Conservation (phyloP, 2,888 invertebrate species). For the Rhogogaster chlorosoma region DNA sequence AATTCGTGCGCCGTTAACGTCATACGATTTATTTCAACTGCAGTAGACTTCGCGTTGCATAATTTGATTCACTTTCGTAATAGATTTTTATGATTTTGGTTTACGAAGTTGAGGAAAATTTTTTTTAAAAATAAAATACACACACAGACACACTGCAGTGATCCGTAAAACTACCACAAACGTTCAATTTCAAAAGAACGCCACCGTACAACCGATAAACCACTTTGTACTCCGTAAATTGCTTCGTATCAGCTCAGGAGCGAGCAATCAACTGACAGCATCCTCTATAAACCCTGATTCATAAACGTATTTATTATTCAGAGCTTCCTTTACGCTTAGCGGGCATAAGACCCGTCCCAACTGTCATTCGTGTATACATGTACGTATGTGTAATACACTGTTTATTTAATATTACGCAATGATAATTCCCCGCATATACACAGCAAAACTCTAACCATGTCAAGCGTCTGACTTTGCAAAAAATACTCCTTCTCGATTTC, state of each 20-base stretch:
- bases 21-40: not conserved
- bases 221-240: conserved; percentile 30
- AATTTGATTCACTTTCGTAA: not conserved
- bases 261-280: conserved; percentile 65
- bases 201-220: not conserved
- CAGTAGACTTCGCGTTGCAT: not conserved
- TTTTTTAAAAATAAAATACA: not conserved
- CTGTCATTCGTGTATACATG: not conserved
- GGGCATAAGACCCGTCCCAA: conserved; percentile 43
- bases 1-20: conserved; percentile 7
- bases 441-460: not conserved
- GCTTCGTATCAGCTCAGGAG: conserved; percentile 51
- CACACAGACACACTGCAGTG: not conserved
- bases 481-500: not conserved
- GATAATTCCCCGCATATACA: not conserved
- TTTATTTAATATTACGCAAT: conserved; percentile 28
- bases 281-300: conserved; percentile 63
- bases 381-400: not conserved
- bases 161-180: not conserved
- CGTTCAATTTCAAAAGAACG: not conserved
- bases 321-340: conserved; percentile 48
- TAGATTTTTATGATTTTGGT: not conserved
- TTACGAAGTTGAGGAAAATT: not conserved
- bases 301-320: conserved; percentile 64
- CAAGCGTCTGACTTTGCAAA: conserved; percentile 10